Base-by-base conservation (phyloP, 2,113 vertebrate species). In the Epinephelus cyanopodus region DNA sequence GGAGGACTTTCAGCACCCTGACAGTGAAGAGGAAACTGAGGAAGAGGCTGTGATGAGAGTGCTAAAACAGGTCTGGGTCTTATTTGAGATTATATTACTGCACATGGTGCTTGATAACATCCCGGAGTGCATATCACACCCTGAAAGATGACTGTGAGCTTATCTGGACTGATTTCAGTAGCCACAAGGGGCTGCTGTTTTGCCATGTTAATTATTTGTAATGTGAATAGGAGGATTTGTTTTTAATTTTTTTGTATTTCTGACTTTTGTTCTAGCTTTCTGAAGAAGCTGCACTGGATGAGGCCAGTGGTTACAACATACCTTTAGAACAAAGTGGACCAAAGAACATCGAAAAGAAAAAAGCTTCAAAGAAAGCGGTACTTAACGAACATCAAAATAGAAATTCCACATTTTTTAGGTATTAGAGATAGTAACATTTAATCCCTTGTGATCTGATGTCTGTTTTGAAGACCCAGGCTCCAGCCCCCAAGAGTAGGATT, bases 241-340 rank as follows among this genome's bases (percentile, higher is more conserved):
- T 74, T 6, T 64, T 6, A 77, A 48, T 48, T 67, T 72, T 6
- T 15, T 47, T 37, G 0, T 71, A 14, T 75, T 77, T 65, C 45
- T 91, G 73, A 14, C 15, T 77, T 88, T 80, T 86, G 6, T 61
- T 79, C 21, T 77, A 99, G 98, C 95, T 99, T 27, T 95, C 96
- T 70, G 97, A 99, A 81, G 98, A 99, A 90, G 94, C 96, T 74
- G 93, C 94, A 4, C 83, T 99, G 75, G 98, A 99, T 87, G 96
- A 97, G 88, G 97, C 97, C 86, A 97, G 97, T 81, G 97, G 98
- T 77, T 99, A 97, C 92, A 99, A 98, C 92, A 98, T 97, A 88
- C 97, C 95, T n/a, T 93, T 90, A 33, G 95, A 97, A 87, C 91
- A 91, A 25, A 93, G 86, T 37, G 92, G 89, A 21, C 92, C 93